phyloP scores from a whole-genome alignment of 2,888 invertebrate genomes.

The Orchestes rusci region DNA sequence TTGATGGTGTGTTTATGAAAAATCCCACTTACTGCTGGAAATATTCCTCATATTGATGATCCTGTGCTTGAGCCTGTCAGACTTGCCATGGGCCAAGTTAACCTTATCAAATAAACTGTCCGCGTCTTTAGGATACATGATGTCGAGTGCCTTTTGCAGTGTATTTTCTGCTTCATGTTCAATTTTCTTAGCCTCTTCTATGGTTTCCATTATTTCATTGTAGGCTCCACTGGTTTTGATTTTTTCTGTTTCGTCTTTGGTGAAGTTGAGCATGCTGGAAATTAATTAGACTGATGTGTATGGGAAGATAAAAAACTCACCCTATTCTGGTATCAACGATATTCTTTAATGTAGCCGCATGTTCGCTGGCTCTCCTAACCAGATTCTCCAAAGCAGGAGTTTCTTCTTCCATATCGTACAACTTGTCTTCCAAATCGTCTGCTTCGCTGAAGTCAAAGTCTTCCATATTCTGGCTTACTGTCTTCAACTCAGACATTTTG shows the following conservation, averaged over 20 bases:
- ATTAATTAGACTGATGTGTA: conserved; percentile 1
- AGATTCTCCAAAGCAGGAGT: conserved; percentile 40
- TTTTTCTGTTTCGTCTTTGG: conserved; percentile 52
- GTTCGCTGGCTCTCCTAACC: conserved; percentile 44
- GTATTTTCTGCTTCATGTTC: conserved; percentile 50
- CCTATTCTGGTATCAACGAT: conserved; percentile 43
- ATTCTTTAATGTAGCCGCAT: conserved; percentile 46
- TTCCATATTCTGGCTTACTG: conserved; percentile 27
- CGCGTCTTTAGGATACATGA: conserved; percentile 41
- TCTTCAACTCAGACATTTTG: conserved; percentile 28
- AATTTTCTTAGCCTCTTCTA: conserved; percentile 58
- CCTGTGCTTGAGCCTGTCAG: conserved; percentile 49
- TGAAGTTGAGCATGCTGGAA: conserved; percentile 34
- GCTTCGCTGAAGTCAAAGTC: conserved; percentile 32
- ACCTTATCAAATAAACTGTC: conserved; percentile 50
- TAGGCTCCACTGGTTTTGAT: conserved; percentile 59
- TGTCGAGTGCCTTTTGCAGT: conserved; percentile 35
- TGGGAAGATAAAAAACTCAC: conserved; percentile 27
- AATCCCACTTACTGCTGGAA: conserved; percentile 27
- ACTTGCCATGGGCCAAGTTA: conserved; percentile 48
- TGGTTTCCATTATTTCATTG: conserved; percentile 65
- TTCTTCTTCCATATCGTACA: conserved; percentile 33
- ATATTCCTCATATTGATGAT: conserved; percentile 34
- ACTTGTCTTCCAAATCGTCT: conserved; percentile 39
- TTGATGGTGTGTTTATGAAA: not conserved